A percentile compares a stretch with the other conserved stretches of the same genome.
These are phyloP conservation scores for Charina bottae DNA, from an alignment of 2,113 vertebrate genomes.

Conservation along the genomic window DNA sequence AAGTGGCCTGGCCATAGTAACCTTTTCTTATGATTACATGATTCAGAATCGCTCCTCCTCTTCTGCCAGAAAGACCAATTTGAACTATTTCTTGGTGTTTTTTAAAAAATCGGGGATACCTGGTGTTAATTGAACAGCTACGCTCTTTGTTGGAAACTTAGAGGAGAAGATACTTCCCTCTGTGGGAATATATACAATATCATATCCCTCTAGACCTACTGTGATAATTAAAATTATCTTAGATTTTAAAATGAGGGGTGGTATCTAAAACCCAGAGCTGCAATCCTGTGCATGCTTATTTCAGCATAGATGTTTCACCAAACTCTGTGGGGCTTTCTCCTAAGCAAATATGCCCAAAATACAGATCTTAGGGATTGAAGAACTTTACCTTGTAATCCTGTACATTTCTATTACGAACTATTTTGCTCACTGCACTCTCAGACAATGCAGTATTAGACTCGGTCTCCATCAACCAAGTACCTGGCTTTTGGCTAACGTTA, in stretches of 20 bases:
- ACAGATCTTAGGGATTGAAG: background rate
- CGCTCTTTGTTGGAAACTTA: background rate
- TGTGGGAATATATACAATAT: background rate
- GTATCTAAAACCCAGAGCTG: background rate
- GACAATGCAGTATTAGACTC: background rate
- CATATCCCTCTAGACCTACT: background rate
- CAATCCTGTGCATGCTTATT: background rate
- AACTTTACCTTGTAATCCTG: background rate
- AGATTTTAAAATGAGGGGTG: background rate
- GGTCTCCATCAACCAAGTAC: background rate
- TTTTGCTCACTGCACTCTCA: background rate
- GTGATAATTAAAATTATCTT: background rate
- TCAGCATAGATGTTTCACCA: background rate
- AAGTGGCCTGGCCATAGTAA: slow-evolving; percentile 58
- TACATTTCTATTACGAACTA: background rate
- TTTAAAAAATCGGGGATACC: background rate
- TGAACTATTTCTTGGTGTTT: background rate
- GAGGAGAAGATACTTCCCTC: background rate
- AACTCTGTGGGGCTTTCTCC: background rate
- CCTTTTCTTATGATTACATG: slow-evolving; percentile 18
- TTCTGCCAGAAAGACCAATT: background rate
- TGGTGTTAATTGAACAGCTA: background rate
- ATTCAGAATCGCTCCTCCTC: background rate
- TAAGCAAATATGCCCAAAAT: background rate
- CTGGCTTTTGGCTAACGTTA: background rate